A percentile compares a stretch with the other conserved stretches of the same genome.
phyloP scores from a whole-genome alignment of 2,888 invertebrate genomes.

The Euplagia quadripunctaria region DNA sequence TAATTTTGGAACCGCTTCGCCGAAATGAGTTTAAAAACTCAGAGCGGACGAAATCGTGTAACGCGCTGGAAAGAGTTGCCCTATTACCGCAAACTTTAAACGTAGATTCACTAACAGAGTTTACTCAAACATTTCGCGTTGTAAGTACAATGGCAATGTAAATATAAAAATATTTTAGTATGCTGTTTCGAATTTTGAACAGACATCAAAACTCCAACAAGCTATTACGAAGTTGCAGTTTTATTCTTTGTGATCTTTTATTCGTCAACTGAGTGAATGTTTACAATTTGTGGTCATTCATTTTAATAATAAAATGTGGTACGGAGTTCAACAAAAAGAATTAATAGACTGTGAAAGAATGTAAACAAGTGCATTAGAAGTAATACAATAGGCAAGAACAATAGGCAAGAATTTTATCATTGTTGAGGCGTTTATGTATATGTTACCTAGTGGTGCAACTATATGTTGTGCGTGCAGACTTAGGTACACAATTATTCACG shows the following conservation, averaged over 20 bases:
- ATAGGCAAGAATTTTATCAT: slow-evolving; percentile 15
- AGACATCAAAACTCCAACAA: slow-evolving; percentile 40
- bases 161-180: slow-evolving; percentile 38
- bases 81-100: slow-evolving; percentile 50
- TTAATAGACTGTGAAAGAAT: slow-evolving; percentile 9
- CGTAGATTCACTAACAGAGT: slow-evolving; percentile 46
- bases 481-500: slow-evolving; percentile 52
- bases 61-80: slow-evolving; percentile 47
- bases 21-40: slow-evolving; percentile 52
- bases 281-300: slow-evolving; percentile 8
- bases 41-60: slow-evolving; percentile 44
- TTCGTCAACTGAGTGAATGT: slow-evolving; percentile 3
- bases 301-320: slow-evolving; percentile 14
- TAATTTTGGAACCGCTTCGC: slow-evolving; percentile 52
- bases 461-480: slow-evolving; percentile 23
- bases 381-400: slow-evolving; percentile 11
- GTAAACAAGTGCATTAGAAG: slow-evolving; percentile 18
- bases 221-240: slow-evolving; percentile 31
- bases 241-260: slow-evolving; percentile 14
- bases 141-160: slow-evolving; percentile 37
- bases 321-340: slow-evolving; percentile 4
- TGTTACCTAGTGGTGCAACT: slow-evolving; percentile 33
- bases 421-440: slow-evolving; percentile 5
- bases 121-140: slow-evolving; percentile 49
- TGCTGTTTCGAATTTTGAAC: slow-evolving; percentile 35